Evolutionary conservation across 2,113 vertebrate species (phyloP).

Genomic region (Osmerus eperlanus): DNA sequence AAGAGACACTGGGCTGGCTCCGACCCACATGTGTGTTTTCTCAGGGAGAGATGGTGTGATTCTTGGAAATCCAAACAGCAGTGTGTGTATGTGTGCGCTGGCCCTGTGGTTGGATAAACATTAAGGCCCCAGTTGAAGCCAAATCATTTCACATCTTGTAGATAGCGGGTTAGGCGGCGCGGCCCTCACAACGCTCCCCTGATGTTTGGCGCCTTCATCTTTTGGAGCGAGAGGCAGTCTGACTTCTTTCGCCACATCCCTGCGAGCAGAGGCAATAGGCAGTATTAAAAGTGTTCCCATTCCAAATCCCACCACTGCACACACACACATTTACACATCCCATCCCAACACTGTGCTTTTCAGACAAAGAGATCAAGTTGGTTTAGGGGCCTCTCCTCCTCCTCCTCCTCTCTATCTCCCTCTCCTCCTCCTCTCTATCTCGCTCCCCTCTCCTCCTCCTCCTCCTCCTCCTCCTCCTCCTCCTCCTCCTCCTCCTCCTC

Average conservation of each 20-base stretch:
- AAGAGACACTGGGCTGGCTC: background rate
- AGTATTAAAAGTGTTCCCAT: conserved; percentile 21
- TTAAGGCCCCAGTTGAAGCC: background rate
- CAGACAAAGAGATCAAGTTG: conserved; percentile 22
- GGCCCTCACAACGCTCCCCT: background rate
- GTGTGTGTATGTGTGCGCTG: background rate
- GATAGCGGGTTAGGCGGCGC: background rate
- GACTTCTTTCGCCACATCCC: background rate
- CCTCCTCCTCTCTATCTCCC: background rate
- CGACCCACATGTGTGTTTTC: background rate
- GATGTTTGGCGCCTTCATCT: too few relatives aligned
- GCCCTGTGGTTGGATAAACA: background rate
- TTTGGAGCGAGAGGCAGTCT: background rate
- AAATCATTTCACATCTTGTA: background rate
- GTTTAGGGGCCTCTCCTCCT: conserved; percentile 11
- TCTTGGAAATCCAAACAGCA: background rate
- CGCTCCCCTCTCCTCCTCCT: too few relatives aligned
- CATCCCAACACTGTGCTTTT: conserved; percentile 16
- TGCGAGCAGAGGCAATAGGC: conserved; percentile 8
- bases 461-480: too few relatives aligned
- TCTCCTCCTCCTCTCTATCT: too few relatives aligned
- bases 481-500: background rate
- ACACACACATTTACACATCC: too few relatives aligned
- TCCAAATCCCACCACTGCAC: background rate
- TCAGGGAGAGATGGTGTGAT: background rate